A percentile compares a stretch with the other conserved stretches of the same genome.
Evolutionary conservation across 2,888 invertebrate species (phyloP).

Genomic region (Xestia c-nigrum): DNA sequence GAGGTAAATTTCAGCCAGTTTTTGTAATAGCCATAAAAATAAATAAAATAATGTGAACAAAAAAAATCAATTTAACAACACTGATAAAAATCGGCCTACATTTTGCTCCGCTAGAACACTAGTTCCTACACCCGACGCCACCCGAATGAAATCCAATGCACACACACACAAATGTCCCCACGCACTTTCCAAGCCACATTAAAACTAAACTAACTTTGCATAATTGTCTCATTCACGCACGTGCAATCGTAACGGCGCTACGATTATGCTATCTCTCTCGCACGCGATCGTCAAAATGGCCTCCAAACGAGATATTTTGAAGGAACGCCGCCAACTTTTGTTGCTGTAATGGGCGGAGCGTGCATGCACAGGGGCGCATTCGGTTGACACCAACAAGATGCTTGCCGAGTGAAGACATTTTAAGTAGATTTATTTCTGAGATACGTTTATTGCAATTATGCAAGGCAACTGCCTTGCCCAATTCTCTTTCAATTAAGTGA

Average conservation of each 20-base stretch:
- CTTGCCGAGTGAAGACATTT: slow-evolving; percentile 4
- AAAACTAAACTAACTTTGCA: slow-evolving; percentile 89
- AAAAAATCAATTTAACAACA: neutral
- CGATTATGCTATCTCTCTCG: slow-evolving; percentile 81
- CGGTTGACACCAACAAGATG: slow-evolving; percentile 43
- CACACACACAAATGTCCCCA: slow-evolving; percentile 78
- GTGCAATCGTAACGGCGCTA: slow-evolving; percentile 76
- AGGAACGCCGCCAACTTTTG: slow-evolving; percentile 90
- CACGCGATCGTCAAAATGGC: slow-evolving; percentile 90
- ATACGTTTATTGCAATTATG: neutral
- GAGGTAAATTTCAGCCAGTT: too few species aligned
- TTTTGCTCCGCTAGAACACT: slow-evolving; percentile 47
- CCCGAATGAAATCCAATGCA: slow-evolving; percentile 69
- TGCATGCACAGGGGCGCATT: slow-evolving; percentile 85
- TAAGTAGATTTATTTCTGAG: neutral
- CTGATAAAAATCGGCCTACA: slow-evolving; percentile 46
- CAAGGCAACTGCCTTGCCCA: neutral
- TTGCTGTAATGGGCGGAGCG: slow-evolving; percentile 90
- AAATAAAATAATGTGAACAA: neutral
- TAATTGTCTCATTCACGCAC: slow-evolving; percentile 90
- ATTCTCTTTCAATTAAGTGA: neutral
- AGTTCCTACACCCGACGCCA: slow-evolving; percentile 54
- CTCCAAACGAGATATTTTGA: slow-evolving; percentile 91
- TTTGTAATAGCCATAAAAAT: too few species aligned
- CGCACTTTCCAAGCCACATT: slow-evolving; percentile 83